Evolutionary conservation across 2,888 invertebrate genomes (phyloP).

Genomic region (Gymnocheta viridis): DNA sequence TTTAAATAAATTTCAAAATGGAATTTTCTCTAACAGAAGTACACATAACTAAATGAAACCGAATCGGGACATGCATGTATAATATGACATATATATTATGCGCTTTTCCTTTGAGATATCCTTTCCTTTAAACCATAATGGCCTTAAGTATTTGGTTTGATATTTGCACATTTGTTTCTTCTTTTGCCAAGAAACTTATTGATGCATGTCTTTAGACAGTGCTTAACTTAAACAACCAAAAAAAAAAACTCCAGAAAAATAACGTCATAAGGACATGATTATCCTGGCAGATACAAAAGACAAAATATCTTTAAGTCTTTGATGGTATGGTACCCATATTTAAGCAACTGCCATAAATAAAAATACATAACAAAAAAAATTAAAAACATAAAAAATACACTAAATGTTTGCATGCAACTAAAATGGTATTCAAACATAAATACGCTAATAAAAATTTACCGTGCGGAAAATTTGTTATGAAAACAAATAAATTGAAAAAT

Average conservation of each 20-base stretch:
- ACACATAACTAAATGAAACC: background rate
- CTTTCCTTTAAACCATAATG: slow-evolving; percentile 43
- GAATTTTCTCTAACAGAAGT: background rate
- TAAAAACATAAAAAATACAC: slow-evolving; percentile 34
- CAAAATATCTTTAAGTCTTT: slow-evolving; percentile 22
- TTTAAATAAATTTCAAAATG: slow-evolving; percentile 27
- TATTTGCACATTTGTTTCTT: slow-evolving; percentile 56
- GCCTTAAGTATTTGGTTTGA: slow-evolving; percentile 58
- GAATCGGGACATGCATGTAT: slow-evolving; percentile 39
- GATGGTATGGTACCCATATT: background rate
- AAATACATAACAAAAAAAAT: slow-evolving; percentile 35
- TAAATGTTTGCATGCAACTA: slow-evolving; percentile 61
- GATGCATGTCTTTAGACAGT: slow-evolving; percentile 62
- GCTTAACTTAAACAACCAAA: too few relatives aligned
- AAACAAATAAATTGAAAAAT: slow-evolving; percentile 75
- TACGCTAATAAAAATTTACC: slow-evolving; percentile 80
- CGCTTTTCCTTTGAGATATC: slow-evolving; percentile 4
- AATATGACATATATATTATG: too few relatives aligned
- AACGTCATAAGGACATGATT: slow-evolving; percentile 44
- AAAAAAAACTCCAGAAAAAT: slow-evolving; percentile 19
- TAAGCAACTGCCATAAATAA: slow-evolving; percentile 60
- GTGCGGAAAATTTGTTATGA: slow-evolving; percentile 81
- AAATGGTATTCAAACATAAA: slow-evolving; percentile 56
- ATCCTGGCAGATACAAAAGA: slow-evolving; percentile 53
- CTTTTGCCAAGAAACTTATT: slow-evolving; percentile 54